A percentile compares a stretch with the other conserved stretches of the same genome.
phyloP scores from a whole-genome alignment of 2,888 invertebrate species.

The Rhyacophila evoluta region DNA sequence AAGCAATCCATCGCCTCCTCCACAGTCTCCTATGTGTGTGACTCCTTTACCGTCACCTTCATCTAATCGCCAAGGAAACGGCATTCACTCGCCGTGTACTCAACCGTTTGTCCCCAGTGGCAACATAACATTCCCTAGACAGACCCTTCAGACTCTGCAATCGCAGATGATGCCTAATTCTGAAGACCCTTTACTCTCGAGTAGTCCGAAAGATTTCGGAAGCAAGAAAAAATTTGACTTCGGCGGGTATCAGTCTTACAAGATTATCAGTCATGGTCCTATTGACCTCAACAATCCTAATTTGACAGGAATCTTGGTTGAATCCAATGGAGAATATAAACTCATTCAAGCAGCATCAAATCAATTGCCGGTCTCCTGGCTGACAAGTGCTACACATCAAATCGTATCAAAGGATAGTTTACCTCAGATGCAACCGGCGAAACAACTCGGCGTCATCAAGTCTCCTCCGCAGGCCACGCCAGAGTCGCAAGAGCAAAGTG shows the following conservation, averaged over 20 bases:
- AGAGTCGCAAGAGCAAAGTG: conserved; percentile 30
- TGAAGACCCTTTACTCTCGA: conserved; percentile 86
- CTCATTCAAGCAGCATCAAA: conserved; percentile 70
- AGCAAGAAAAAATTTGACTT: conserved; percentile 70
- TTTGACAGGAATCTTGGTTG: conserved; percentile 72
- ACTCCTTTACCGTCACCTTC: conserved; percentile 71
- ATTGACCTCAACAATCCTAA: conserved; percentile 70
- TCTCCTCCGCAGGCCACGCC: conserved; percentile 23
- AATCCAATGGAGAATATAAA: conserved; percentile 74
- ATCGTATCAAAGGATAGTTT: conserved; percentile 59
- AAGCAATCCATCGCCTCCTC: conserved; percentile 73
- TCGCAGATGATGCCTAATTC: conserved; percentile 91
- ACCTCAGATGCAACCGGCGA: conserved; percentile 59
- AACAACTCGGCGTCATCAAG: conserved; percentile 59
- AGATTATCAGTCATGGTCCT: conserved; percentile 68
- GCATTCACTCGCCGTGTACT: conserved; percentile 60
- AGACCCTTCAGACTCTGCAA: conserved; percentile 71
- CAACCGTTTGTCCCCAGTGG: conserved; percentile 62
- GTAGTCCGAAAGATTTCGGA: conserved; percentile 84
- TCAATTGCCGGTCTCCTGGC: conserved; percentile 60
- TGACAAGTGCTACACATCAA: conserved; percentile 51
- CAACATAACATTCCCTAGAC: conserved; percentile 62
- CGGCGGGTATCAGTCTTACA: conserved; percentile 68
- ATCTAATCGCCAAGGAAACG: conserved; percentile 58
- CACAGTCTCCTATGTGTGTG: conserved; percentile 71